These are phyloP conservation scores for Brachionus sp. DNA, from an alignment of 1,140 invertebrate genomes.

Conservation along the genomic window DNA sequence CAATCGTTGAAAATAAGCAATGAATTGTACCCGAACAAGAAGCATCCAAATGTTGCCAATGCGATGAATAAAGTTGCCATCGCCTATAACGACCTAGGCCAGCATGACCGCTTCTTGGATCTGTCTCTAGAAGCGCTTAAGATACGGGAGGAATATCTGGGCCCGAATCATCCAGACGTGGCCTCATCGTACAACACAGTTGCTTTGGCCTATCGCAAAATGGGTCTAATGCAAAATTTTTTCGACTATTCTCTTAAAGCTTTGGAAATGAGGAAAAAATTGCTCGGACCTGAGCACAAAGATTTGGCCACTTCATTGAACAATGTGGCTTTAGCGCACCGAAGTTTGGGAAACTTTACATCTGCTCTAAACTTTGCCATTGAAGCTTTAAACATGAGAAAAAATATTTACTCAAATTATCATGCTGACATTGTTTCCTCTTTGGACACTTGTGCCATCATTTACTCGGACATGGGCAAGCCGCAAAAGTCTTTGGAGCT, in stretches of 20 bases:
- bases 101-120: not conserved
- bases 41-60: not conserved
- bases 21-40: not conserved
- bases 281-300: not conserved
- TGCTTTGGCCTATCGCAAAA: constrained; percentile 1
- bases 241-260: not conserved
- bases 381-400: not conserved
- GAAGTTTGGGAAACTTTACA: not conserved
- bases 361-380: not conserved
- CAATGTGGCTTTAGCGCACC: not conserved
- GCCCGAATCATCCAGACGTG: not conserved
- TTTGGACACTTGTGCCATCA: not conserved
- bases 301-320: not conserved
- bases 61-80: not conserved
- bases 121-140: not conserved
- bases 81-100: not conserved
- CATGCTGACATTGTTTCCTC: not conserved
- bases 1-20: not conserved
- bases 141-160: not conserved
- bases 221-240: not conserved
- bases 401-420: not conserved
- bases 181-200: not conserved
- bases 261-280: constrained; percentile 25
- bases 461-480: not conserved
- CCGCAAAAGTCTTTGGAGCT: not conserved